Conservation (phyloP, 1,140 invertebrate genomes). For the Aphelinus atriplicis region DNA sequence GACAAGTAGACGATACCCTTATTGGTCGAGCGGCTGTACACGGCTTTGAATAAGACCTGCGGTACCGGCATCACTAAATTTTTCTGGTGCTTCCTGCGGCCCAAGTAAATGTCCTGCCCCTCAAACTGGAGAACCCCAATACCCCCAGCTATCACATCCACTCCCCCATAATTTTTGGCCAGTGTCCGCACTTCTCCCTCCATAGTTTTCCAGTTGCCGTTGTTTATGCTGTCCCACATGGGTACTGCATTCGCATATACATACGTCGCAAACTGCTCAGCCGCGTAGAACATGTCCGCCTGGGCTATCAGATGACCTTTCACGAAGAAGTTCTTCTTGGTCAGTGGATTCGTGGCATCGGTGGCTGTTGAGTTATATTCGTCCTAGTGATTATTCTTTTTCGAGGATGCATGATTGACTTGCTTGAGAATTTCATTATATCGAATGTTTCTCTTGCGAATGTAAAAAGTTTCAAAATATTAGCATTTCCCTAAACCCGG, state of each 20-base stretch:
- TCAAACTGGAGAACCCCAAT: constrained; percentile 53
- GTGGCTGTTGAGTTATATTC: no score
- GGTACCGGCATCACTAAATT: constrained; percentile 49
- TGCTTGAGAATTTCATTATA: no score
- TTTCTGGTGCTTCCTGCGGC: no score
- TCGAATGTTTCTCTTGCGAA: no score
- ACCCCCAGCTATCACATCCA: constrained; percentile 66
- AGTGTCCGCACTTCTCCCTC: constrained; percentile 62
- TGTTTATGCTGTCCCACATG: constrained; percentile 35
- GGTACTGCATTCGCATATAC: constrained; percentile 71
- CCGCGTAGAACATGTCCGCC: constrained; percentile 72
- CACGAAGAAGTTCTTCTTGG: constrained; percentile 57
- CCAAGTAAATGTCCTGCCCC: neutral
- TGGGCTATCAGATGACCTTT: constrained; percentile 76
- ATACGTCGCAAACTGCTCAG: constrained; percentile 73
- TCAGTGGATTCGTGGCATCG: no score
- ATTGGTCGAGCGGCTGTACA: constrained; percentile 62
- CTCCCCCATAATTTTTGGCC: constrained; percentile 44
- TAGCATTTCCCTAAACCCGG: no score
- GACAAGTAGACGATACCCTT: constrained; percentile 68
- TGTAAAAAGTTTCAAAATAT: no score
- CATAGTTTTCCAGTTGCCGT: constrained; percentile 70
- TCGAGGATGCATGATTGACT: no score
- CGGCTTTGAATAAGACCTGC: constrained; percentile 69
- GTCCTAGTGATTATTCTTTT: no score